These are phyloP conservation scores for Rafetus swinhoei DNA, from an alignment of 2,113 vertebrate species.

Conservation along the genomic window DNA sequence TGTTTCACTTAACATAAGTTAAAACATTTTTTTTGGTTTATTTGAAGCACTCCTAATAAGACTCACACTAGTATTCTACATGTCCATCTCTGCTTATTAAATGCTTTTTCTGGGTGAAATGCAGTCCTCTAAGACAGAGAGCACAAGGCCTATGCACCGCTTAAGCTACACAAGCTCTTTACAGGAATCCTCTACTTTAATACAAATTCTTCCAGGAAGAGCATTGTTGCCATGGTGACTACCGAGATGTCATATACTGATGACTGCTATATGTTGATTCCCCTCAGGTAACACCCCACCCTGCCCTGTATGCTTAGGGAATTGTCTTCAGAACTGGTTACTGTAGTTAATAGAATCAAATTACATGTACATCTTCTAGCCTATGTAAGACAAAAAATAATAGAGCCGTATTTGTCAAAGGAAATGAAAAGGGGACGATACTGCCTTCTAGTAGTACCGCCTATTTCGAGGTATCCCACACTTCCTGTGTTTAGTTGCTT, in stretches of 20 bases:
- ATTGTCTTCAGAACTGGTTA: neutral
- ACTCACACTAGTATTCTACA: neutral
- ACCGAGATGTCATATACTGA: neutral
- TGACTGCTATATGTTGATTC: neutral
- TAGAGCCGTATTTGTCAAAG: neutral
- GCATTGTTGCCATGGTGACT: too few relatives aligned
- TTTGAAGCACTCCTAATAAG: neutral
- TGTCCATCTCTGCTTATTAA: neutral
- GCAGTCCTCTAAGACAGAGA: neutral
- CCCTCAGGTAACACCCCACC: neutral
- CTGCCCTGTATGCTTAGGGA: neutral
- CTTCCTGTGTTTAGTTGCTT: neutral
- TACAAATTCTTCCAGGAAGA: neutral
- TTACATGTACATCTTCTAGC: neutral
- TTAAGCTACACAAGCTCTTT: neutral
- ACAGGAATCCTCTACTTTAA: neutral
- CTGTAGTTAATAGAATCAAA: neutral
- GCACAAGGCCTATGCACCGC: neutral
- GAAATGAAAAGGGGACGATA: neutral
- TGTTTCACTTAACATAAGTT: neutral
- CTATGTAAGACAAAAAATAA: neutral
- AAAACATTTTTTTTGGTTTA: fast-evolving
- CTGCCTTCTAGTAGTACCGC: neutral
- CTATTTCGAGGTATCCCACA: neutral
- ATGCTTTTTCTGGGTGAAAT: neutral